These are phyloP conservation scores for Oceanites oceanicus DNA, from an alignment of 2,113 vertebrate species.

Conservation along the genomic window DNA sequence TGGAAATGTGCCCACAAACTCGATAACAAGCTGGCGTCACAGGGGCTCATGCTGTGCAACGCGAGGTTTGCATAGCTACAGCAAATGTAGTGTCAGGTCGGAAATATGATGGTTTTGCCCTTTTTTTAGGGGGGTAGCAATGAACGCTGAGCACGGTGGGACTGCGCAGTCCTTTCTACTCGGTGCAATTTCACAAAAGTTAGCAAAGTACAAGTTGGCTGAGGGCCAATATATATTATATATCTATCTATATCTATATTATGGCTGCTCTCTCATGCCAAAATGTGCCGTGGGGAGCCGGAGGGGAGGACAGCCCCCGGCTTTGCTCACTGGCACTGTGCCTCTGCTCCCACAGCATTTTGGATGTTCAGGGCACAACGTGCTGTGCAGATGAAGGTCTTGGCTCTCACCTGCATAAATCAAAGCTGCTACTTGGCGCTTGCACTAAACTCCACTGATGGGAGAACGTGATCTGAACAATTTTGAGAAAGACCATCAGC, in stretches of 20 bases:
- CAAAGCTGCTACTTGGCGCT: background rate
- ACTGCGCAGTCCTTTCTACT: background rate
- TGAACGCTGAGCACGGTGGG: fast-evolving
- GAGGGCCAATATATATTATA: background rate
- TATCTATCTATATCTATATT: too few relatives aligned
- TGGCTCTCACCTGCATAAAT: background rate
- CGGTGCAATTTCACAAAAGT: fast-evolving
- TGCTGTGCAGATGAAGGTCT: background rate
- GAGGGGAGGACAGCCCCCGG: background rate
- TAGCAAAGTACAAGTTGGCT: background rate
- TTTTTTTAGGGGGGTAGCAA: background rate
- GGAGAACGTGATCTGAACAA: background rate
- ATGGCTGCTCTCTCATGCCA: background rate
- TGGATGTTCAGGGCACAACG: background rate
- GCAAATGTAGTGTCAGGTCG: fast-evolving
- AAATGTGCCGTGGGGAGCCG: background rate
- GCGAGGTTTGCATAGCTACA: background rate
- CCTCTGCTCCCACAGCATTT: background rate
- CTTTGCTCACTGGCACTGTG: background rate
- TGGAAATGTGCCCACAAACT: background rate
- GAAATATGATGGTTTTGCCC: background rate
- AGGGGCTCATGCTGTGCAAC: fast-evolving
- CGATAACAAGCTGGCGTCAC: background rate
- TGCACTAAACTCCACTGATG: background rate
- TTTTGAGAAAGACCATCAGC: background rate